phyloP scores from a whole-genome alignment of 2,113 vertebrate genomes.

The Alethe diademata region DNA sequence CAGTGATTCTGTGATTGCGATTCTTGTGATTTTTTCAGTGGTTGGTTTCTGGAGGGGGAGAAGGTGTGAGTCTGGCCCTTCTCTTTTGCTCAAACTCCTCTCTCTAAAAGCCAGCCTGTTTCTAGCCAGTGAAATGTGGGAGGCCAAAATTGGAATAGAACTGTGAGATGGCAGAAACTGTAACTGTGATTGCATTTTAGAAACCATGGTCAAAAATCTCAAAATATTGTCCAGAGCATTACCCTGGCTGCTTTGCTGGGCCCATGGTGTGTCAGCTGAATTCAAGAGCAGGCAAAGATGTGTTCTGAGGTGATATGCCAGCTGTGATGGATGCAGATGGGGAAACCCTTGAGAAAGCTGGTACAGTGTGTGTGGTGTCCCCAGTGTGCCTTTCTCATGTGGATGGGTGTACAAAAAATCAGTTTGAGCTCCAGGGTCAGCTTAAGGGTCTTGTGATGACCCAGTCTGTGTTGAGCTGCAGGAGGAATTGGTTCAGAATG shows the following conservation, averaged over 20 bases:
- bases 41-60: not conserved
- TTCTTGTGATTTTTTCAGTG: not conserved
- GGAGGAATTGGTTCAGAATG: not conserved
- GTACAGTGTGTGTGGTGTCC: not conserved
- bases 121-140: not conserved
- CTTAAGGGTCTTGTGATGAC: not conserved
- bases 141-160: not conserved
- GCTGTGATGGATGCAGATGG: not conserved
- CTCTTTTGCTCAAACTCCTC: not conserved
- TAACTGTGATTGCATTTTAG: not conserved
- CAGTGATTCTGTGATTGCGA: not conserved
- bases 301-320: not conserved
- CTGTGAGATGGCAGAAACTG: rapidly evolving
- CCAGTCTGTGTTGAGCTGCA: not conserved
- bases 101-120: not conserved
- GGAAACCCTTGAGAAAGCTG: not conserved
- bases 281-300: not conserved
- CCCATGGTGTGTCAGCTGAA: not conserved
- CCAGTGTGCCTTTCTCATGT: not conserved
- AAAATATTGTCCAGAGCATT: not conserved
- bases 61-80: not conserved
- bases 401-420: not conserved
- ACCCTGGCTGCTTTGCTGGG: not conserved
- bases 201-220: not conserved
- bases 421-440: not conserved